These are phyloP conservation scores for Thunnus albacares DNA, from an alignment of 2,797 vertebrate species.

Conservation along the genomic window DNA sequence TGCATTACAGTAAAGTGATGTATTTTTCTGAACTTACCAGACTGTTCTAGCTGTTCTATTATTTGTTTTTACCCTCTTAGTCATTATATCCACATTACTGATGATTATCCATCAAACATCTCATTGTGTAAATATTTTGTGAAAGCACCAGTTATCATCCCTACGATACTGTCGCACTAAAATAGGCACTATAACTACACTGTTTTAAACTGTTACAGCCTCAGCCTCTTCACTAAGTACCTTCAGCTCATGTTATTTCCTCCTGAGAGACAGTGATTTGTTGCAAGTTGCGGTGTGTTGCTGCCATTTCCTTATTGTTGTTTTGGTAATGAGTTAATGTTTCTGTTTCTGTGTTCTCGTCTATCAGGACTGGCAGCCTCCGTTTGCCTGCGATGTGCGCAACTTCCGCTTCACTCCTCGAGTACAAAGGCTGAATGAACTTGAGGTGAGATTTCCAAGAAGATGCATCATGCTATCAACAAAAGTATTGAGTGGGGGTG, in stretches of 20 bases:
- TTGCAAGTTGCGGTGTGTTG: background rate
- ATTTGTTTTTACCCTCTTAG: too few relatives aligned
- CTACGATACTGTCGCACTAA: background rate
- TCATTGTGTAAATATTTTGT: too few relatives aligned
- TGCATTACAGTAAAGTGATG: too few relatives aligned
- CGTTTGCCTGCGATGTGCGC: conserved; percentile 97
- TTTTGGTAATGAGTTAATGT: background rate
- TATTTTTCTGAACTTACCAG: too few relatives aligned
- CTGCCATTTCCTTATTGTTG: conserved; percentile 8
- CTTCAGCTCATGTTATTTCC: background rate
- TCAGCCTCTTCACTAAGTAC: background rate
- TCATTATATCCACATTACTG: too few relatives aligned
- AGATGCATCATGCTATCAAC: too few relatives aligned
- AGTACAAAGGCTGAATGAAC: conserved; percentile 96
- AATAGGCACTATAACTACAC: background rate
- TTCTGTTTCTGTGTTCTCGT: conserved; percentile 18
- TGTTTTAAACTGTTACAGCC: background rate
- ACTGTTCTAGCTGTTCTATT: too few relatives aligned
- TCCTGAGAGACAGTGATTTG: background rate
- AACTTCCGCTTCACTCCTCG: conserved; percentile 97
- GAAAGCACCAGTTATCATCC: too few relatives aligned
- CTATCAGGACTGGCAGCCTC: conserved; percentile 97
- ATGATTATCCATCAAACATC: too few relatives aligned
- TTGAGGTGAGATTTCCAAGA: conserved; percentile 89
- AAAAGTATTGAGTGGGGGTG: background rate